A percentile compares a stretch with the other conserved stretches of the same genome.
phyloP scores from a whole-genome alignment of 2,888 invertebrate species.

The Eurois occulta region DNA sequence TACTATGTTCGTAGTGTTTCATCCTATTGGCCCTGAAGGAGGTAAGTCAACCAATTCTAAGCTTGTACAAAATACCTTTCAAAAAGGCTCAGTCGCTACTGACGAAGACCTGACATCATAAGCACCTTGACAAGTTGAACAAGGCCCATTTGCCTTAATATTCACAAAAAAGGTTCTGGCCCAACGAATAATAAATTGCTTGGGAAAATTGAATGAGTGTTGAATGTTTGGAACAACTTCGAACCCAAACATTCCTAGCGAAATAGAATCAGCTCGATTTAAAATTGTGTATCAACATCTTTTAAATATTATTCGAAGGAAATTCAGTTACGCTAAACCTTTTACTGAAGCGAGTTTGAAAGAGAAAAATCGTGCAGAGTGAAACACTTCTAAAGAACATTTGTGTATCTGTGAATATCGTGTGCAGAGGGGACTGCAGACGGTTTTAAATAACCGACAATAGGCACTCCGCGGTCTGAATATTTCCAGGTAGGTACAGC shows the following conservation, averaged over 20 bases:
- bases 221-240: neutral
- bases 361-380: constrained; percentile 9
- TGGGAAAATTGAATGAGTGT: neutral
- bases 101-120: constrained; percentile 37
- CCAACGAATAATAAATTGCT: neutral
- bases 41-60: neutral
- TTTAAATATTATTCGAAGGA: constrained; percentile 1
- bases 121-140: constrained; percentile 32
- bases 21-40: neutral
- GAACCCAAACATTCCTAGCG: neutral
- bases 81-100: neutral
- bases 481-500: constrained; percentile 5
- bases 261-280: neutral
- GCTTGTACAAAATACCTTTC: constrained; percentile 15
- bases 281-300: constrained; percentile 9
- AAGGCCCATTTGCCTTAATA: neutral
- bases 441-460: constrained; percentile 29
- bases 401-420: constrained; percentile 21
- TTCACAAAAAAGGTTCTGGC: neutral
- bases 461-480: neutral
- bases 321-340: constrained; percentile 13
- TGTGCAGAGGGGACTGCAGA: neutral
- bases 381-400: constrained; percentile 33
- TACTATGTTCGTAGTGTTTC: neutral
- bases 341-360: constrained; percentile 8